Conservation (phyloP, 2,113 vertebrate genomes). For the Solea solea region DNA sequence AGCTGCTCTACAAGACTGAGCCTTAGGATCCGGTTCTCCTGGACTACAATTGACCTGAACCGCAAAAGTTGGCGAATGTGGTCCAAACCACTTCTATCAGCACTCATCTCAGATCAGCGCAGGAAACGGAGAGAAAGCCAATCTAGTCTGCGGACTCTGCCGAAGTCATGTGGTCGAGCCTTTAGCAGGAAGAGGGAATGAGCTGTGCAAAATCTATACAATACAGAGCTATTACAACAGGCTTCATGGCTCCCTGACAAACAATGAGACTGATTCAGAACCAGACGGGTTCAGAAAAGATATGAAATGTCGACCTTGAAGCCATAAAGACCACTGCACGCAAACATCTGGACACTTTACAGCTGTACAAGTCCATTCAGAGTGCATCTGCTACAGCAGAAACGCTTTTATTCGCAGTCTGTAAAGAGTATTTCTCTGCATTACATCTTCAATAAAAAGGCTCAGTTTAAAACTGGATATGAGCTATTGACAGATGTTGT, state of each 20-base stretch:
- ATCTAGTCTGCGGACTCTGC: constrained; percentile 42
- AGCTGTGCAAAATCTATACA: constrained; percentile 67
- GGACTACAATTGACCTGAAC: constrained; percentile 38
- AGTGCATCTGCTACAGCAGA: constrained; percentile 8
- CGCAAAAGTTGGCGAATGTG: constrained; percentile 33
- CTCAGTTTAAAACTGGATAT: background rate
- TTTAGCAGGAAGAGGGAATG: constrained; percentile 63
- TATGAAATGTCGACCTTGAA: constrained; percentile 57
- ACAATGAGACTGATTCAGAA: constrained; percentile 70
- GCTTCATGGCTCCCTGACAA: constrained; percentile 50
- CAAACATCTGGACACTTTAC: constrained; percentile 56
- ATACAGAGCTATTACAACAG: constrained; percentile 58
- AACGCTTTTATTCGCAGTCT: background rate
- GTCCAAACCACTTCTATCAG: constrained; percentile 57
- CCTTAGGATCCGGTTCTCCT: constrained; percentile 32
- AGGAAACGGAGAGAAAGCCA: constrained; percentile 44
- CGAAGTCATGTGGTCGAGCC: constrained; percentile 69
- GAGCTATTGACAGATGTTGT: constrained; percentile 1
- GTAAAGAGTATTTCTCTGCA: background rate
- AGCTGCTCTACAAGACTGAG: constrained; percentile 14
- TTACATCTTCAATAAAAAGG: background rate
- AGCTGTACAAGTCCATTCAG: constrained; percentile 25
- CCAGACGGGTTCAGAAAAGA: constrained; percentile 53
- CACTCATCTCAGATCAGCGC: constrained; percentile 51
- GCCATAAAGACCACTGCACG: constrained; percentile 18